phyloP scores from a whole-genome alignment of 2,888 invertebrate genomes.

The Tineola bisselliella region DNA sequence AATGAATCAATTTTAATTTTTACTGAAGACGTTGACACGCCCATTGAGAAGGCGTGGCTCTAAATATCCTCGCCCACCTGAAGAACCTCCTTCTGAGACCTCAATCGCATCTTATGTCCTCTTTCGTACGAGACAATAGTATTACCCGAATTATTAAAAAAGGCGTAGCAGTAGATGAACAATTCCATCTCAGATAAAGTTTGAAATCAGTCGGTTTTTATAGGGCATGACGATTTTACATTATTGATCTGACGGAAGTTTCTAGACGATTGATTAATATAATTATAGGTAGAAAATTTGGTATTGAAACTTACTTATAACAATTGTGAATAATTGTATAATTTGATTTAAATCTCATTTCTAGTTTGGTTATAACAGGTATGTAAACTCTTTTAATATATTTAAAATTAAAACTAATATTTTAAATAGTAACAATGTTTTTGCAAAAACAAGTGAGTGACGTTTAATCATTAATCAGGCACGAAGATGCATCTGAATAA shows the following conservation, averaged over 20 bases:
- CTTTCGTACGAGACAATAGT: background rate
- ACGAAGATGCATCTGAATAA: conserved; percentile 55
- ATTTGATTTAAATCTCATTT: too few relatives aligned
- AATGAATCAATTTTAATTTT: conserved; percentile 17
- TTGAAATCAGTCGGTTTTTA: conserved; percentile 27
- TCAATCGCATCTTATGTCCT: conserved; percentile 26
- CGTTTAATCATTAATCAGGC: conserved; percentile 57
- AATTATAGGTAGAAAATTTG: conserved; percentile 20
- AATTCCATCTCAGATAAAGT: conserved; percentile 19
- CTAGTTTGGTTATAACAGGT: too few relatives aligned
- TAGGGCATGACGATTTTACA: conserved; percentile 37
- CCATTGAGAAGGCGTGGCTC: conserved; percentile 44
- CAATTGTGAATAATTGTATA: too few relatives aligned
- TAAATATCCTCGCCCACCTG: conserved; percentile 44
- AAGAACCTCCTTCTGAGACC: conserved; percentile 28
- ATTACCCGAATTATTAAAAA: conserved; percentile 11
- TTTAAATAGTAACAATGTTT: too few relatives aligned
- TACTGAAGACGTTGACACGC: conserved; percentile 32
- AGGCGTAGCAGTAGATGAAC: conserved; percentile 17
- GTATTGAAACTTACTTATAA: too few relatives aligned
- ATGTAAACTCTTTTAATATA: too few relatives aligned
- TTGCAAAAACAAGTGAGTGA: conserved; percentile 20
- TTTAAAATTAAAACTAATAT: too few relatives aligned
- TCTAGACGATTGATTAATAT: conserved; percentile 65
- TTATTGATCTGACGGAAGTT: conserved; percentile 57